A percentile compares a stretch with the other conserved stretches of the same genome.
phyloP scores from a whole-genome alignment of 2,888 invertebrate genomes.

The Mimumesa dahlbomi region DNA sequence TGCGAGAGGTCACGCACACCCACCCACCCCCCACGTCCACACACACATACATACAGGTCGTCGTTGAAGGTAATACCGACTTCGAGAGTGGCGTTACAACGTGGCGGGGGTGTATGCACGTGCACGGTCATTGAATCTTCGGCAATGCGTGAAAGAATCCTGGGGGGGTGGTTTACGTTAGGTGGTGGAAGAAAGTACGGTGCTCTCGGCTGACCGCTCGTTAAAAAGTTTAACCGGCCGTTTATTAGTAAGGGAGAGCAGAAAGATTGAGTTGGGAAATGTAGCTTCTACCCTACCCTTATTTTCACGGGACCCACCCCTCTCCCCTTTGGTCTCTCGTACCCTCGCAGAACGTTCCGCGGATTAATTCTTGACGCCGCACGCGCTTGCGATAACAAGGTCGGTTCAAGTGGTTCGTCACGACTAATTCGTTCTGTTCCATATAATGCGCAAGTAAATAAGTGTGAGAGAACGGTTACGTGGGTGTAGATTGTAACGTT shows the following conservation, averaged over 20 bases:
- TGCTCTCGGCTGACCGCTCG: constrained; percentile 72
- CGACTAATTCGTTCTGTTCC: not conserved
- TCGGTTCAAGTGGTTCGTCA: constrained; percentile 37
- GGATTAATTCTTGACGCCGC: constrained; percentile 54
- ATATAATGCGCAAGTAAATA: not conserved
- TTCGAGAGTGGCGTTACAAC: constrained; percentile 40
- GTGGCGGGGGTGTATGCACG: constrained; percentile 55
- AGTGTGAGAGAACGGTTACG: no score
- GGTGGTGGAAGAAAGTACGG: constrained; percentile 57
- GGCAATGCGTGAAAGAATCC: constrained; percentile 62
- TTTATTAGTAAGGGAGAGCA: constrained; percentile 61
- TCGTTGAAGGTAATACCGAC: constrained; percentile 32
- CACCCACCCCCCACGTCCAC: not conserved
- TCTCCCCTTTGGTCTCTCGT: not conserved
- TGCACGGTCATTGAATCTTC: constrained; percentile 50
- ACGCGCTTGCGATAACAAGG: constrained; percentile 54
- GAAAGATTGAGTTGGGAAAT: constrained; percentile 42
- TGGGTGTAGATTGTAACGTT: no score
- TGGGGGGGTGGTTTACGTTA: constrained; percentile 32
- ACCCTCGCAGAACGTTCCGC: constrained; percentile 14
- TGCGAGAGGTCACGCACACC: constrained; percentile 50
- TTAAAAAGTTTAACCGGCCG: constrained; percentile 75
- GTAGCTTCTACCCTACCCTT: constrained; percentile 47
- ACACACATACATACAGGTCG: no score
- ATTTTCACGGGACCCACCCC: constrained; percentile 13